These are phyloP conservation scores for Ochotona curzoniae DNA, from an alignment of 2,113 vertebrate genomes.

Conservation along the genomic window DNA sequence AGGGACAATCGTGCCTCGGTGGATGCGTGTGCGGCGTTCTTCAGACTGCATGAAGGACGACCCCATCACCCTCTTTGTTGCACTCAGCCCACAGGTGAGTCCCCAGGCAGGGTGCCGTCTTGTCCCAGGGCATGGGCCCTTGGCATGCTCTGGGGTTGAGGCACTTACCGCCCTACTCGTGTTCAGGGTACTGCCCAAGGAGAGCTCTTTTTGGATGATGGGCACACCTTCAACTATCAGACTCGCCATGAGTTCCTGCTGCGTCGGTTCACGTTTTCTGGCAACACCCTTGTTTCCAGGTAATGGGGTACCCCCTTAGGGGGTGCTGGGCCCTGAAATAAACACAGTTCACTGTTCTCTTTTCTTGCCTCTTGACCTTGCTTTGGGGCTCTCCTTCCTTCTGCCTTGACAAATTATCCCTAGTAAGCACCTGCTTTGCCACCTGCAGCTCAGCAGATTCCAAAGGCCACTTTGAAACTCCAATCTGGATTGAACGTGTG, in stretches of 20 bases:
- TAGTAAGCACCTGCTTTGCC: background rate
- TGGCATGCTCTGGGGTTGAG: background rate
- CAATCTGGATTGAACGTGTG: constrained; percentile 91
- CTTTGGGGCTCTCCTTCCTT: background rate
- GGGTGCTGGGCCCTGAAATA: background rate
- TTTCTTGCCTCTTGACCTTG: background rate
- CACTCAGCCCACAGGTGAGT: constrained; percentile 89
- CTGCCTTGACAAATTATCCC: background rate
- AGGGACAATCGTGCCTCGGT: constrained; percentile 92
- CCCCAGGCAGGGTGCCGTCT: fast-evolving
- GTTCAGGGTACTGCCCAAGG: constrained; percentile 90
- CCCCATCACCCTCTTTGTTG: constrained; percentile 93
- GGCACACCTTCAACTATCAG: constrained; percentile 91
- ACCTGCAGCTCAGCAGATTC: constrained; percentile 87
- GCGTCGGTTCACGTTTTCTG: constrained; percentile 88
- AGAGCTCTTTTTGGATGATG: constrained; percentile 93
- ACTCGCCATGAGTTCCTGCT: constrained; percentile 88
- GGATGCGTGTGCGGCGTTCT: constrained; percentile 91
- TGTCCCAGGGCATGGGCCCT: no score
- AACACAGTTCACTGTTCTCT: background rate
- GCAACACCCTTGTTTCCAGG: constrained; percentile 90
- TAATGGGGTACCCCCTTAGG: constrained; percentile 66
- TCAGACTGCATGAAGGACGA: constrained; percentile 92
- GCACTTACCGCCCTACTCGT: background rate
- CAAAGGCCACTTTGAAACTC: constrained; percentile 87